Base-by-base conservation (phyloP, 2,797 vertebrate genomes). In the Thaleichthys pacificus region DNA sequence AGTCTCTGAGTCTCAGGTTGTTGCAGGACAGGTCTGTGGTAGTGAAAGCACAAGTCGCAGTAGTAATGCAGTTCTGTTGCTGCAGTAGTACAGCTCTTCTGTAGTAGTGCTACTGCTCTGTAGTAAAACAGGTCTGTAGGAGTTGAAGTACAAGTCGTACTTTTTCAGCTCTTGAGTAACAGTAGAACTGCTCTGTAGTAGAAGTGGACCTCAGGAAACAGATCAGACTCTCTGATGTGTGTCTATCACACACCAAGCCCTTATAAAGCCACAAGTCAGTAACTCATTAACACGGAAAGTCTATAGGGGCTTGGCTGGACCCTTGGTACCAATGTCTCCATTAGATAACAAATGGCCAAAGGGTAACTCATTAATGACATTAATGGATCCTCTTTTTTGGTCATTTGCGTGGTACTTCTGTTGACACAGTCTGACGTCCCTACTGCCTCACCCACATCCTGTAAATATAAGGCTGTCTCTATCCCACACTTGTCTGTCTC, bases 271-370 rank as follows among this genome's bases (percentile, higher is more conserved):
- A 21, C 56, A 35, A 74, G 35, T 70, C 15, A 77, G 76, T 83
- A 67, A 87, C 79, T 86, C 73, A 89, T 86, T 80, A 77, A 78
- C 77, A n/a, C 51, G 1, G 7, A 51, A 5, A 6, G 17, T 17
- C 51, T n/a, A 56, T 5, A 17, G 51, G 15, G 19, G 51, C 17
- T n/a, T n/a, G 51, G 51, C 15, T 7, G 19, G 15, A 17, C 4
- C 51, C 17, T 56, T 17, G 51, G 51, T n/a, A 56, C 19, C 51
- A 4, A n/a, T 56, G 51, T 56, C 51, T 56, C 51, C 15, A n/a
- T 56, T 0, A 56, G 51, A 56, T 56, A 56, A 56, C 1, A n/a
- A 4, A 56, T 6, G 51, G 19, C 2, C 51, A 56, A 56, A 56
- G 51, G 51, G 17, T 56, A 56, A 17, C 51, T 47, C 2, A 47